phyloP scores from a whole-genome alignment of 30 jellyfish, hydroid and myxozoan species.

The Hydractinia echinata region DNA sequence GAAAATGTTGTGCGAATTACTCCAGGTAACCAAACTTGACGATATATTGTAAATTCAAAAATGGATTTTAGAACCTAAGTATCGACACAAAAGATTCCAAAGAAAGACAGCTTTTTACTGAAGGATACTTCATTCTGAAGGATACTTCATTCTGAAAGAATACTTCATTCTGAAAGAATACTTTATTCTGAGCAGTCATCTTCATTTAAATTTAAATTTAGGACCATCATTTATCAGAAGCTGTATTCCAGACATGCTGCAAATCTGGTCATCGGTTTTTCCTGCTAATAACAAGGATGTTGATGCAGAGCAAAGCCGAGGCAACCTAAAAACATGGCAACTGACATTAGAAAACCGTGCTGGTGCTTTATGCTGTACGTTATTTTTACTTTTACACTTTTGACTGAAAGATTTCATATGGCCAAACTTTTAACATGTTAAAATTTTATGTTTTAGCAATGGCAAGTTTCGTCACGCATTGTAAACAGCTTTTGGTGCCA shows the following conservation, averaged over 20 bases:
- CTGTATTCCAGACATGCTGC: constrained; percentile 53
- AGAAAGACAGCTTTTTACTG: too few relatives aligned
- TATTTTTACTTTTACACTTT: too few relatives aligned
- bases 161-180: too few relatives aligned
- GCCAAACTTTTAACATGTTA: not conserved
- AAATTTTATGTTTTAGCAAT: constrained; percentile 53
- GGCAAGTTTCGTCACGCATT: constrained; percentile 55
- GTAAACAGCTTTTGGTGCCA: constrained; percentile 44
- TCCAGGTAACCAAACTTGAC: too few relatives aligned
- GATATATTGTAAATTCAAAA: too few relatives aligned
- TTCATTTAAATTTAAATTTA: not conserved
- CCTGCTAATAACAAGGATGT: constrained; percentile 52
- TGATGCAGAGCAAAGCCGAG: constrained; percentile 63
- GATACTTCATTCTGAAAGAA: too few relatives aligned
- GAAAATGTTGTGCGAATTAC: too few relatives aligned
- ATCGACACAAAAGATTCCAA: too few relatives aligned
- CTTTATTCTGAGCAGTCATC: too few relatives aligned
- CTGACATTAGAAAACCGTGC: constrained; percentile 75
- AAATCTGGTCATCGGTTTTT: constrained; percentile 70
- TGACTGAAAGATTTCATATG: too few relatives aligned
- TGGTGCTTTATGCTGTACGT: constrained; percentile 77
- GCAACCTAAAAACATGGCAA: constrained; percentile 75
- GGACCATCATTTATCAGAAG: constrained; percentile 79
- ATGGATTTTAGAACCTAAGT: too few relatives aligned
- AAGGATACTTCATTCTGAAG: too few relatives aligned